Base-by-base conservation (phyloP, 1,140 invertebrate species). In the Teleopsis dalmanni region DNA sequence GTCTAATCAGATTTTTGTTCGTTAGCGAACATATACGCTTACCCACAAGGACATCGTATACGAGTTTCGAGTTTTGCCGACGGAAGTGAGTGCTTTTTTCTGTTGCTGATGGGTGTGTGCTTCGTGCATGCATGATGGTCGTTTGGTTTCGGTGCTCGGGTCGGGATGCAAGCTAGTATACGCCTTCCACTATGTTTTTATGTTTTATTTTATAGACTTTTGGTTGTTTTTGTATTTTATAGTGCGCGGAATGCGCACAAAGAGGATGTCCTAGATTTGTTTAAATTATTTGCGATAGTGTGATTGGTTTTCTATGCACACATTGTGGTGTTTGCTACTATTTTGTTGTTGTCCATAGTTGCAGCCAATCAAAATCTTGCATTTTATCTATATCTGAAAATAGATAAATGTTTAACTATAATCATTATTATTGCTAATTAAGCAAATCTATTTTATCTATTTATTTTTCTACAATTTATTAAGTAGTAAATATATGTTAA, bases 201-300 rank as follows among this genome's bases (percentile, higher is more conserved):
- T 43, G 41, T 8, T 19, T 43, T 43, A 43, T 43, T 43, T 43
- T 43, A 43, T 43, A 27, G 41, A 16, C 48, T 46, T 43, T 19
- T 27, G 22, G n/a, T 19, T 38, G 25, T 23, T 44, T 47, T 31
- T 38, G 45, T 38, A 42, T 33, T 19, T 34, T 34, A 45, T 49
- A 46, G 47, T 49, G 51, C 29, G 47, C 47, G 51, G 47, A 47
- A 38, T 45, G 47, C 47, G 27, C 35, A 37, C 25, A 45, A 48
- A 37, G 34, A 36, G 51, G 35, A 45, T 53, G 51, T 49, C 64
- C 61, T 64, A 64, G 61, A 67, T 67, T 67, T 67, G 64, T 67
- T 67, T 67, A 61, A 67, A 67, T 62, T 60, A 59, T 67, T 64
- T 67, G 64, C 64, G 64, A 67, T 67, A 67, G 64, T 67, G 61